phyloP scores from a whole-genome alignment of 92 coral and sea anemone genomes.

The Zoanthus sociatus region DNA sequence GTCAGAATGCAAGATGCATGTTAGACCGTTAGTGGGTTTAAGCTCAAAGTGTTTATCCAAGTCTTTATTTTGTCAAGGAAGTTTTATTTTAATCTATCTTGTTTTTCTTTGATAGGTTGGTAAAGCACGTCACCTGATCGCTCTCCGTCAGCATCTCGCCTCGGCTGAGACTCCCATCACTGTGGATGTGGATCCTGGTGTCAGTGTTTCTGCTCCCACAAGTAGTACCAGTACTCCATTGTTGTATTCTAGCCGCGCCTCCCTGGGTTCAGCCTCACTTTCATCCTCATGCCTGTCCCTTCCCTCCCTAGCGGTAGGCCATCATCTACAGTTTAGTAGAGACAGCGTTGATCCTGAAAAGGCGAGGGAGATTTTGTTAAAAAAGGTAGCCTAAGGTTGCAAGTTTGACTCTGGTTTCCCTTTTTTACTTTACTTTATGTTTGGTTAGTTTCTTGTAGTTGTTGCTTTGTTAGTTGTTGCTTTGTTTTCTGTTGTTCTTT shows the following conservation, averaged over 20 bases:
- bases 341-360: slow-evolving; percentile 70
- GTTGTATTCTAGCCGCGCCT: slow-evolving; percentile 68
- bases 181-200: slow-evolving; percentile 59
- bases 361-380: slow-evolving; percentile 72
- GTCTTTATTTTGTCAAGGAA: no score
- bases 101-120: slow-evolving; percentile 71
- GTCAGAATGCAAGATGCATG: no score
- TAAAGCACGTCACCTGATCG: slow-evolving; percentile 91
- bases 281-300: slow-evolving; percentile 85
- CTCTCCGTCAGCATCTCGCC: slow-evolving; percentile 77
- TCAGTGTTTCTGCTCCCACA: slow-evolving; percentile 66
- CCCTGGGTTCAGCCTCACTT: slow-evolving; percentile 71
- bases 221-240: slow-evolving; percentile 66
- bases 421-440: slow-evolving; percentile 19
- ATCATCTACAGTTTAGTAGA: slow-evolving; percentile 70
- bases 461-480: neutral
- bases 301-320: slow-evolving; percentile 88
- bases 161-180: slow-evolving; percentile 70
- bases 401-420: slow-evolving; percentile 44
- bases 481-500: neutral
- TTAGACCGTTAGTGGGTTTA: no score
- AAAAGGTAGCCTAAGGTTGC: slow-evolving; percentile 67
- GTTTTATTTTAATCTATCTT: neutral
- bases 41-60: neutral
- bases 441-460: neutral